A percentile compares a stretch with the other conserved stretches of the same genome.
These are phyloP conservation scores for Sarcophaga carnaria DNA, from an alignment of 2,888 invertebrate species.

Conservation along the genomic window DNA sequence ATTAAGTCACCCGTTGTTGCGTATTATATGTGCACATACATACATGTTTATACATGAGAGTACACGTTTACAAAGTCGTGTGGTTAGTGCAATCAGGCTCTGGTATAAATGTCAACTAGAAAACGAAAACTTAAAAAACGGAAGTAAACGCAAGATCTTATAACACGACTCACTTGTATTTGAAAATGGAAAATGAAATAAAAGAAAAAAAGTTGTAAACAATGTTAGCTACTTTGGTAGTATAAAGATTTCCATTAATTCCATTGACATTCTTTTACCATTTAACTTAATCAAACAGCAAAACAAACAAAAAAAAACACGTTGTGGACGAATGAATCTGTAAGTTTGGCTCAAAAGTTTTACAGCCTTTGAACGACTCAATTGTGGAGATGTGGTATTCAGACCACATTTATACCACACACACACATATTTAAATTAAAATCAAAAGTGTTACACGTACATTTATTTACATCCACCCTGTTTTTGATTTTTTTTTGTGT, in stretches of 20 bases:
- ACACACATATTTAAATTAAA: no score
- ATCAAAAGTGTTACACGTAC: constrained; percentile 13
- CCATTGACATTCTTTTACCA: neutral
- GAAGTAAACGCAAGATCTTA: constrained; percentile 45
- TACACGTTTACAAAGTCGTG: neutral
- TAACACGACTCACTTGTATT: constrained; percentile 47
- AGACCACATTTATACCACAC: neutral
- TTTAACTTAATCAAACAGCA: neutral
- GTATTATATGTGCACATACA: neutral
- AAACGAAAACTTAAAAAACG: constrained; percentile 30
- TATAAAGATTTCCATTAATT: neutral
- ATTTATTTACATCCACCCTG: neutral
- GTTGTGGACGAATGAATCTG: neutral
- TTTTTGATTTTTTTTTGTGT: neutral
- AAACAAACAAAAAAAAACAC: neutral
- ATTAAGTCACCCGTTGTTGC: neutral
- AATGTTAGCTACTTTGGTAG: neutral
- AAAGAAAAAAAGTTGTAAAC: neutral
- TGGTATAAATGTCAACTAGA: constrained; percentile 23
- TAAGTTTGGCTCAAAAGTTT: neutral
- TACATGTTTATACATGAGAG: neutral
- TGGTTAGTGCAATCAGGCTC: neutral
- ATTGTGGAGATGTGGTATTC: neutral
- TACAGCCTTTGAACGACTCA: neutral
- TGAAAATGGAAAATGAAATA: neutral